Evolutionary conservation across 30 jellyfish, hydroid and myxozoan genomes (phyloP), one percentile per base, ranked within the genome.

Genomic region (Hydra vulgaris): DNA sequence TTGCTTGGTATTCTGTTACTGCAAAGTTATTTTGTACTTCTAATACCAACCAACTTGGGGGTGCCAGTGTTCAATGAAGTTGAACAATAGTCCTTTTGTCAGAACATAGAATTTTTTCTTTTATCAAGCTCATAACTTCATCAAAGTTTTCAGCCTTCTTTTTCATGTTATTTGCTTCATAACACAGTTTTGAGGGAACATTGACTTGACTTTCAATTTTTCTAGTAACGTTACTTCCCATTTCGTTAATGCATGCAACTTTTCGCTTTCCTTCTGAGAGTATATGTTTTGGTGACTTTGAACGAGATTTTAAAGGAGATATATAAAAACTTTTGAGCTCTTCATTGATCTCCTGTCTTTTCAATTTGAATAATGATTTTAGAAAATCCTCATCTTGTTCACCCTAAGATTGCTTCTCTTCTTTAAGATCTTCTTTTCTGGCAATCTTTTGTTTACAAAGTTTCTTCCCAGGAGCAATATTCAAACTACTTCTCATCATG

Each of bases 1-100:
- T 56, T 17, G 71, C 71, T 18, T 69, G 23, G 71, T 85, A 78
- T 56, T 68, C 86, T 26, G 80, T 20, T 26, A 85, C 94, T 21
- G 52, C 23, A 68, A 85, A 85, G 22, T 74, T 78, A 12, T 79
- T 27, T 79, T 52, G 21, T 72, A 77, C 70, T 71, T 71, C 72
- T 54, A 18, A 54, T 19, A 79, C 71, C 15, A 85, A 85, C 87
- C 94, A 85, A 23, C 89, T 70, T 54, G 26, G 80, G 25, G 85
- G 90, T 18, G 85, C 80, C 79, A 71, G 73, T 0, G 89, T 85
- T 23, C n/a, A n/a, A n/a, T 27, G 85, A 4, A 85, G 81, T 54
- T 79, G 89, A 76, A 79, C 70, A 19, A 68, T 68, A 68, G 26
- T 68, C 16, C 75, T 68, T 68, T 68, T 68, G 75, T 68, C 75